phyloP scores from a whole-genome alignment of 2,888 invertebrate species.

The Tipula vernalis region DNA sequence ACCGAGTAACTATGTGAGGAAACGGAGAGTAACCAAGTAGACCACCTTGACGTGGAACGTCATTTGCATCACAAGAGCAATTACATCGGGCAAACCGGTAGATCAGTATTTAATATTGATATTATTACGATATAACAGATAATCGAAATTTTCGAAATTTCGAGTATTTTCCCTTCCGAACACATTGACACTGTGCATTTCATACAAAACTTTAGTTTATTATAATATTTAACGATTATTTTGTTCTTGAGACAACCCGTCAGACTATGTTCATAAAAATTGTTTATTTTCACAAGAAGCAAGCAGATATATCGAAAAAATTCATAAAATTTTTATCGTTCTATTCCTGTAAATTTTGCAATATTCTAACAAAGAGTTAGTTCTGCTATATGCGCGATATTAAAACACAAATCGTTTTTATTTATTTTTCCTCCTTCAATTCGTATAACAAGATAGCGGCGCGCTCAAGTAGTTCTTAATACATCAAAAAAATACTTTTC shows the following conservation, averaged over 20 bases:
- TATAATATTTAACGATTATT: too few relatives aligned
- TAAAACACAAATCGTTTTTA: background rate
- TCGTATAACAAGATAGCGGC: background rate
- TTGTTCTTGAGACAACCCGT: background rate
- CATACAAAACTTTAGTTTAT: too few relatives aligned
- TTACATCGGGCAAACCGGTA: too few relatives aligned
- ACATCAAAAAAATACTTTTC: background rate
- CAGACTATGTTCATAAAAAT: background rate
- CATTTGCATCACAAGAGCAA: too few relatives aligned
- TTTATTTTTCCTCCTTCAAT: background rate
- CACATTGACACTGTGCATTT: too few relatives aligned
- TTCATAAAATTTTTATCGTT: background rate
- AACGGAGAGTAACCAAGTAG: too few relatives aligned
- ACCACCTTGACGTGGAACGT: too few relatives aligned
- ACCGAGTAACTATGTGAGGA: too few relatives aligned
- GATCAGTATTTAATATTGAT: too few relatives aligned
- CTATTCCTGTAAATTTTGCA: background rate
- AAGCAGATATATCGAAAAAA: background rate
- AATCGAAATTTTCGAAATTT: too few relatives aligned
- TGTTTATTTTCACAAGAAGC: background rate
- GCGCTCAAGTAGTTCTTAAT: background rate
- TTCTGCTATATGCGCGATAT: background rate
- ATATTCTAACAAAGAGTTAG: background rate
- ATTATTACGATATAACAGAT: too few relatives aligned
- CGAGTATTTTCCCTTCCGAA: too few relatives aligned